phyloP scores from a whole-genome alignment of 2,113 vertebrate genomes.

The Entomyzon cyanotis region DNA sequence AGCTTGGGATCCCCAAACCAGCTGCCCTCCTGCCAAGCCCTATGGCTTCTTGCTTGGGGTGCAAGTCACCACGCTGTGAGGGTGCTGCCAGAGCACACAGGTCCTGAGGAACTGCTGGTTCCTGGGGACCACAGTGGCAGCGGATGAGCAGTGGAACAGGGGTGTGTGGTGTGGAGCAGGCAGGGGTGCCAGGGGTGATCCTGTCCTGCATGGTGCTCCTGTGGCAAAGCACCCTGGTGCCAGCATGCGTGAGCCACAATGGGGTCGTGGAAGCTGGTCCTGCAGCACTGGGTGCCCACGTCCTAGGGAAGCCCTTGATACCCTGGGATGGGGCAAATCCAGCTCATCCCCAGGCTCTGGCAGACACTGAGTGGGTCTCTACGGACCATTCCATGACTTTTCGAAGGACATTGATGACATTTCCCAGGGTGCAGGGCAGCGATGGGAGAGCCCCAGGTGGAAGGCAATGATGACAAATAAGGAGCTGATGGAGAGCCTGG shows the following conservation, averaged over 20 bases:
- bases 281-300: neutral
- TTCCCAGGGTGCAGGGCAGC: neutral
- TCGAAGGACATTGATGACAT: neutral
- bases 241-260: accelerated
- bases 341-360: neutral
- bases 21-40: neutral
- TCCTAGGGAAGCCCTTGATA: neutral
- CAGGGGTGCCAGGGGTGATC: neutral
- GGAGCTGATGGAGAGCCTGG: neutral
- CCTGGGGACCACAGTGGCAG: neutral
- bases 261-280: neutral
- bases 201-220: neutral
- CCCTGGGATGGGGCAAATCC: neutral
- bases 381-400: neutral
- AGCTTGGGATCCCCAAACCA: neutral
- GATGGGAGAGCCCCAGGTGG: neutral
- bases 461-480: neutral
- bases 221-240: neutral
- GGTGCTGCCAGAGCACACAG: accelerated
- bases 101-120: neutral
- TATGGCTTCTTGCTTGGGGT: accelerated
- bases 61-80: accelerated
- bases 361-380: accelerated
- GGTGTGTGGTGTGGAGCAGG: neutral
- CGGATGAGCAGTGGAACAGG: accelerated